phyloP scores from a whole-genome alignment of 2,113 vertebrate species.

The Kryptolebias marmoratus region DNA sequence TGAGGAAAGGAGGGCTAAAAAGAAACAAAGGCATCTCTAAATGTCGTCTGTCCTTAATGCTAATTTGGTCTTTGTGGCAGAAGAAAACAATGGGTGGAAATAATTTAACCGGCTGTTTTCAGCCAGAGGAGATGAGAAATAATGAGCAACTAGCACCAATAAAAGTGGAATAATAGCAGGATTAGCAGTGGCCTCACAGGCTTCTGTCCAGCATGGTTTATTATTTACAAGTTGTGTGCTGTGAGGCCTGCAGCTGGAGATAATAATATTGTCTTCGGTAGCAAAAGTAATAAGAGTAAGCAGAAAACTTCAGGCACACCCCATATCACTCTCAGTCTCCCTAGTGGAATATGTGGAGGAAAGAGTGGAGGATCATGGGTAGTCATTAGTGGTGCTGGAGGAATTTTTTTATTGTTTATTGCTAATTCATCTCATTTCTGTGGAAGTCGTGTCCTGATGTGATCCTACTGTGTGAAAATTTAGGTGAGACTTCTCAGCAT shows the following conservation, averaged over 20 bases:
- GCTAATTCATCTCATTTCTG: slow-evolving; percentile 71
- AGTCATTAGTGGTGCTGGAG: slow-evolving; percentile 77
- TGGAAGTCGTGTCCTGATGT: slow-evolving; percentile 49
- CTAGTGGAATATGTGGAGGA: slow-evolving; percentile 62
- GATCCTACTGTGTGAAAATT: slow-evolving; percentile 51
- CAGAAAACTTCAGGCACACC: slow-evolving; percentile 75
- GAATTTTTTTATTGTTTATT: slow-evolving; percentile 70
- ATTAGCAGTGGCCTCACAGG: slow-evolving; percentile 79
- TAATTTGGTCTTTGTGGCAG: slow-evolving; percentile 71
- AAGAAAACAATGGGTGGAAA: slow-evolving; percentile 73
- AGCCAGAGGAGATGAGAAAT: slow-evolving; percentile 77
- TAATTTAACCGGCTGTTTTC: slow-evolving; percentile 74
- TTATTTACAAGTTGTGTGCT: slow-evolving; percentile 83
- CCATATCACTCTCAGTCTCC: slow-evolving; percentile 63
- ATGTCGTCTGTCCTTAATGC: slow-evolving; percentile 57
- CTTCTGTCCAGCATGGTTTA: slow-evolving; percentile 80
- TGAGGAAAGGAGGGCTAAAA: slow-evolving; percentile 40
- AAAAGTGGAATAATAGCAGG: slow-evolving; percentile 84
- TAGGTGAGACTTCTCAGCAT: slow-evolving; percentile 36
- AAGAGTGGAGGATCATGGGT: slow-evolving; percentile 72
- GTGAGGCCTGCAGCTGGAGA: slow-evolving; percentile 80
- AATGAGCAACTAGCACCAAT: slow-evolving; percentile 84
- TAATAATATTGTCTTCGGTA: slow-evolving; percentile 81
- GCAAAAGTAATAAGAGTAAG: slow-evolving; percentile 78
- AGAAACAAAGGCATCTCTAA: slow-evolving; percentile 64